Evolutionary conservation across 2,888 invertebrate genomes (phyloP).

Genomic region (Pseudeuparius sepicola): DNA sequence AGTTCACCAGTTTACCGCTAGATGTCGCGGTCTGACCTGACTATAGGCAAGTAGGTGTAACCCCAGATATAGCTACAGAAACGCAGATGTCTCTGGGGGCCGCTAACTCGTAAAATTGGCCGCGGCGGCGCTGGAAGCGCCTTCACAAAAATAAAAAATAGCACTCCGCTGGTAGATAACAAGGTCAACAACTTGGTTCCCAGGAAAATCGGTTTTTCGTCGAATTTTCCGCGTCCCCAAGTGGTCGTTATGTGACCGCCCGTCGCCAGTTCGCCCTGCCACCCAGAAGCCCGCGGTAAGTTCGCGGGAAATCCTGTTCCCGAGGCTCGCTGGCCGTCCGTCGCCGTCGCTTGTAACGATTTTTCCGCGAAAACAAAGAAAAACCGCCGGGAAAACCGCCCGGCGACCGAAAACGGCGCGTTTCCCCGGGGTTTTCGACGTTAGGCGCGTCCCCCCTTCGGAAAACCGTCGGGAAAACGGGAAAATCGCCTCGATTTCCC

Average conservation of each 20-base stretch:
- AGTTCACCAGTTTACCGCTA: too few relatives aligned
- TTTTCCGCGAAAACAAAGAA: slow-evolving; percentile 24
- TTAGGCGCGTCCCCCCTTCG: not conserved
- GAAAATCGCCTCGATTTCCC: slow-evolving; percentile 19
- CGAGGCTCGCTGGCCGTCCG: too few relatives aligned
- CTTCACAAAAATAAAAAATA: slow-evolving; percentile 22
- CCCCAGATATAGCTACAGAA: too few relatives aligned
- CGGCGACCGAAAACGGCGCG: too few relatives aligned
- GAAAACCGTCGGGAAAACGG: slow-evolving; percentile 14
- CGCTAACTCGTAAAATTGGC: too few relatives aligned
- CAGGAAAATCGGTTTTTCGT: not conserved
- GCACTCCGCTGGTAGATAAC: slow-evolving; percentile 21
- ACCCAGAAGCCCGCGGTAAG: slow-evolving; percentile 7
- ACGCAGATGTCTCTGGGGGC: too few relatives aligned
- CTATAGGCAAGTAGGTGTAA: too few relatives aligned
- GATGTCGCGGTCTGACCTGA: too few relatives aligned
- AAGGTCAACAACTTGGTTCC: slow-evolving; percentile 31
- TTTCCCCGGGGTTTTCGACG: slow-evolving; percentile 9
- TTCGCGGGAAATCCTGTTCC: too few relatives aligned
- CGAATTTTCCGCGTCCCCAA: not conserved
- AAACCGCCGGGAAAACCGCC: slow-evolving; percentile 8
- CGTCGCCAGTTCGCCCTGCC: slow-evolving; percentile 5
- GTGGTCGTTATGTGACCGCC: slow-evolving; percentile 17
- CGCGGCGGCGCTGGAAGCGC: too few relatives aligned
- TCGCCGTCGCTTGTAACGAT: slow-evolving; percentile 31